A percentile compares a stretch with the other conserved stretches of the same genome.
Conservation (phyloP, 2,888 invertebrate species). For the Candidula unifasciata region DNA sequence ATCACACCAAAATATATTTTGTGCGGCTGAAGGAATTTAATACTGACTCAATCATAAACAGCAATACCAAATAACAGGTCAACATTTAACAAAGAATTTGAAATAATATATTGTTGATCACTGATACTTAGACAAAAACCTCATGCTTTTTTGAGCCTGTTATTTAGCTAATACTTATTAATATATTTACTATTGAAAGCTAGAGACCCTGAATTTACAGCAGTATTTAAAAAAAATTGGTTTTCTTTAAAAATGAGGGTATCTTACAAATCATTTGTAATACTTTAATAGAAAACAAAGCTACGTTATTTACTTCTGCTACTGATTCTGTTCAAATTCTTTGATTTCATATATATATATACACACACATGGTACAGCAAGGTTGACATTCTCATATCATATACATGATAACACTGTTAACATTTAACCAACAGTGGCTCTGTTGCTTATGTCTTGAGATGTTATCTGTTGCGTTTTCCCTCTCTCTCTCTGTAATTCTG, state of each 20-base stretch:
- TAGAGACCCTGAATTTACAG: too few species aligned
- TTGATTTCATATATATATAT: not conserved
- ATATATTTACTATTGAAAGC: too few species aligned
- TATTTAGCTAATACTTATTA: too few species aligned
- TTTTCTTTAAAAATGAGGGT: not conserved
- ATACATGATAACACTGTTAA: not conserved
- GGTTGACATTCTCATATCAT: conserved; percentile 10
- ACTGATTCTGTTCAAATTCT: conserved; percentile 20
- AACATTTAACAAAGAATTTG: too few species aligned
- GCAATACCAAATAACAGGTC: too few species aligned
- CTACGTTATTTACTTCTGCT: not conserved
- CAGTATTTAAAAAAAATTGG: not conserved
- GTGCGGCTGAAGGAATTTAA: too few species aligned
- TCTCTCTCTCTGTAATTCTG: not conserved
- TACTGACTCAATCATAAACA: too few species aligned
- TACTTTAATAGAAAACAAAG: not conserved
- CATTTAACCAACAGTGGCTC: not conserved
- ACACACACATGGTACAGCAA: not conserved
- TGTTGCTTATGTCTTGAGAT: not conserved
- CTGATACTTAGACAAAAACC: too few species aligned
- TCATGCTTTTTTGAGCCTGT: too few species aligned
- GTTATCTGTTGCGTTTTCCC: not conserved
- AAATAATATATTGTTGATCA: too few species aligned
- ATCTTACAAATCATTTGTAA: not conserved
- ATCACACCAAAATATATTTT: too few species aligned